Evolutionary conservation across 2,113 vertebrate species (phyloP).

Genomic region (Telmatochromis sp.): DNA sequence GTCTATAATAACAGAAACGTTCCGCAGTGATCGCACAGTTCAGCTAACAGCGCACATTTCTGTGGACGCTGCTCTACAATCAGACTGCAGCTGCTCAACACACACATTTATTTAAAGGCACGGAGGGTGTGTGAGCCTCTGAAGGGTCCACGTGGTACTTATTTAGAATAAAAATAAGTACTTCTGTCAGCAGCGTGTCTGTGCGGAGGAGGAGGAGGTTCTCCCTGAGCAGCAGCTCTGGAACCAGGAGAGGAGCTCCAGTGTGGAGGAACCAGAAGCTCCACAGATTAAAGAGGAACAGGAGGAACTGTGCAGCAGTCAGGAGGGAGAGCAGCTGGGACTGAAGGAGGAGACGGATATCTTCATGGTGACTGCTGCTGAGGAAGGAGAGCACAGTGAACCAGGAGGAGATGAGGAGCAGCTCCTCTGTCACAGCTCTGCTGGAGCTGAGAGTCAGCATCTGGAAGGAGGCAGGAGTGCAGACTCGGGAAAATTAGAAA

Average conservation of each 20-base stretch:
- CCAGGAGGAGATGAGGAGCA: neutral
- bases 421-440: accelerated
- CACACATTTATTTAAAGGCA: neutral
- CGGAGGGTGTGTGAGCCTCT: neutral
- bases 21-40: too few relatives aligned
- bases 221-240: too few relatives aligned
- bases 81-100: neutral
- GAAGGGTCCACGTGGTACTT: neutral
- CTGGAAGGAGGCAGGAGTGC: neutral
- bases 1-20: too few relatives aligned
- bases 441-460: accelerated
- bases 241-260: too few relatives aligned
- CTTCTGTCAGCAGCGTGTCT: too few relatives aligned
- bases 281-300: accelerated
- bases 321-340: too few relatives aligned
- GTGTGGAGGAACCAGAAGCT: too few relatives aligned
- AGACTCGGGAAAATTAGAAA: neutral
- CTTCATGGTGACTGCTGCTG: too few relatives aligned
- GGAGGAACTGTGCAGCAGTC: too few relatives aligned
- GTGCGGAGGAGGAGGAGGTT: too few relatives aligned
- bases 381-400: neutral
- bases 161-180: neutral
- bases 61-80: neutral
- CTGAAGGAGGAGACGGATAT: too few relatives aligned
- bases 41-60: too few relatives aligned